Evolutionary conservation across 37 sponge, comb jelly and placozoan genomes (phyloP).

Genomic region (Ephydatia muelleri): DNA sequence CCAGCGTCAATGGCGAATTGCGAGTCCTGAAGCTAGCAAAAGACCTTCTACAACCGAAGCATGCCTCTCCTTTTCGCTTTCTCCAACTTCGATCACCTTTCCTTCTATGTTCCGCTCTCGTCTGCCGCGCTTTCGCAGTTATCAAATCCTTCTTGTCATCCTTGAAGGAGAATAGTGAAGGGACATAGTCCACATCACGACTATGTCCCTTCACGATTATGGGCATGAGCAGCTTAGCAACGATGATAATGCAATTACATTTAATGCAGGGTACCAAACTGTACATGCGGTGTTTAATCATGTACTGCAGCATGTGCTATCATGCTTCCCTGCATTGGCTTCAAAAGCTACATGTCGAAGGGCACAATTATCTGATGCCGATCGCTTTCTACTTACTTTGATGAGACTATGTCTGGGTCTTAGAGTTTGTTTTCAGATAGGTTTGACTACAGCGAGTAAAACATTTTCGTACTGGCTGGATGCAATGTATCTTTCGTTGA

Average conservation of each 20-base stretch:
- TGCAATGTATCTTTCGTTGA: constrained; percentile 4
- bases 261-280: background rate
- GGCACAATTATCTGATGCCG: background rate
- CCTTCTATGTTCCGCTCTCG: too few relatives aligned
- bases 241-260: background rate
- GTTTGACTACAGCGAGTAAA: background rate
- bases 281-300: background rate
- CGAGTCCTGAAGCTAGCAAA: too few relatives aligned
- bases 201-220: too few relatives aligned
- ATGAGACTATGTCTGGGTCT: constrained; percentile 5
- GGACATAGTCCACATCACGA: too few relatives aligned
- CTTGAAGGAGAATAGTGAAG: too few relatives aligned
- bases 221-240: too few relatives aligned
- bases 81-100: too few relatives aligned
- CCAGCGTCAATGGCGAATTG: too few relatives aligned
- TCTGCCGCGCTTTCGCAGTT: too few relatives aligned
- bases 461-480: constrained; percentile 23
- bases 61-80: too few relatives aligned
- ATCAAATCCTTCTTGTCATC: too few relatives aligned
- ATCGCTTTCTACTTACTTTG: background rate
- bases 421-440: constrained; percentile 8
- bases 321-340: background rate
- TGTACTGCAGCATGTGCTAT: background rate
- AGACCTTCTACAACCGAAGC: too few relatives aligned
- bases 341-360: background rate